Base-by-base conservation (phyloP, 2,113 vertebrate genomes). In the Pelobates fuscus region DNA sequence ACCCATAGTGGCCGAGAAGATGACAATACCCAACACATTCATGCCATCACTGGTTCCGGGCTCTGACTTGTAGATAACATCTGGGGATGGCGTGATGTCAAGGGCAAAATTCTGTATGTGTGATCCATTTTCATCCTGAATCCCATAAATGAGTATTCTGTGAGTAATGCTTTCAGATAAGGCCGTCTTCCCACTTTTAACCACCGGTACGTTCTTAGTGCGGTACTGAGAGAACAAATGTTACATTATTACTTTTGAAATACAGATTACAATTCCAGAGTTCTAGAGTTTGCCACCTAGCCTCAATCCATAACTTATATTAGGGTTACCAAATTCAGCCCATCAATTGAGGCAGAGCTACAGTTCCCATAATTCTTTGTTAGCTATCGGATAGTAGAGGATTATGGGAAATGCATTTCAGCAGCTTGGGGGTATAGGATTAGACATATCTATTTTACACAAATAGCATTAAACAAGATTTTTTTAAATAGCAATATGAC, bases 1-100 rank as follows among this genome's bases (percentile, higher is more conserved):
- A 97, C 97, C 97, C 96, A 98, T 99, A 0, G 95, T 98, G 49
- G 96, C 94, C 1, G 97, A 99, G 85, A 99, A 99, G 81, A 99
- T 98, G 70, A 98, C 96, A 1, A 98, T 98, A 23, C 97, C 97
- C n/a, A 99, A 88, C 18, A 99, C 97, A 0, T 99, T 98, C 95
- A 98, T 99, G 88, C 97, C 97, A 0, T 98, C 96, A 0, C 94
- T 99, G 55, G 94, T 94, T 20, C 94, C 95, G 0, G 96, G 95
- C 2, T 95, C 94, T 0, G 95, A 96, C 71, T 93, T 95, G 88
- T 98, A 93, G 67, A 95, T 82, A 67, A 99, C 90, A 70, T 98
- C 95, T 0, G 96, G 96, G 0, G 96, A 92, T 0, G 95, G 96
- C 1, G 95, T 99, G 69, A 98, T 91, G 71, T 99, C 97, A 84